These are phyloP conservation scores for Lochmaea capreae DNA, from an alignment of 2,888 invertebrate species.

Conservation along the genomic window DNA sequence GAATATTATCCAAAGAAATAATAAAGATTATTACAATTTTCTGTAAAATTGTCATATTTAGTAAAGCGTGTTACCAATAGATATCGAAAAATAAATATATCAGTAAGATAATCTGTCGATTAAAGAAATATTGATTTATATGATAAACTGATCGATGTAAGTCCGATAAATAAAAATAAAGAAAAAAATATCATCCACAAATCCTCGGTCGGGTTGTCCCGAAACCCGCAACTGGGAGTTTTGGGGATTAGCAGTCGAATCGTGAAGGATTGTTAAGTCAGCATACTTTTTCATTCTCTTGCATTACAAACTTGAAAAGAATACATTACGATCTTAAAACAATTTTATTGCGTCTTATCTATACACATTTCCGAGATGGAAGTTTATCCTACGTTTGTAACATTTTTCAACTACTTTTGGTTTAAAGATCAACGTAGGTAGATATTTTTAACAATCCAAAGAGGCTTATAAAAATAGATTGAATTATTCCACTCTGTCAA, in stretches of 20 bases:
- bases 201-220: slow-evolving; percentile 53
- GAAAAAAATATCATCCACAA: slow-evolving; percentile 32
- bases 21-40: too few species aligned
- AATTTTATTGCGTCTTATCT: slow-evolving; percentile 53
- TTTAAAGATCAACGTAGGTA: slow-evolving; percentile 2
- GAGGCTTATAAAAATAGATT: too few species aligned
- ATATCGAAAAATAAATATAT: not conserved
- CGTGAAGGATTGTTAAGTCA: slow-evolving; percentile 60
- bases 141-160: slow-evolving; percentile 13
- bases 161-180: slow-evolving; percentile 17
- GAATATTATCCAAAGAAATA: too few species aligned
- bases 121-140: slow-evolving; percentile 38
- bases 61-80: too few species aligned
- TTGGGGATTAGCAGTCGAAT: slow-evolving; percentile 59
- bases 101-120: slow-evolving; percentile 8
- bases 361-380: slow-evolving; percentile 14
- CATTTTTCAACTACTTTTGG: slow-evolving; percentile 44
- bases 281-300: slow-evolving; percentile 57
- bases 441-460: not conserved
- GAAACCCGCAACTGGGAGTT: slow-evolving; percentile 56
- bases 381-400: slow-evolving; percentile 42
- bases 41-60: too few species aligned
- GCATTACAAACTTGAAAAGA: slow-evolving; percentile 53
- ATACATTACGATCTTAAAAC: slow-evolving; percentile 56
- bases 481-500: too few species aligned